Evolutionary conservation across 2,113 vertebrate species (phyloP).

Genomic region (Phasianus colchicus): DNA sequence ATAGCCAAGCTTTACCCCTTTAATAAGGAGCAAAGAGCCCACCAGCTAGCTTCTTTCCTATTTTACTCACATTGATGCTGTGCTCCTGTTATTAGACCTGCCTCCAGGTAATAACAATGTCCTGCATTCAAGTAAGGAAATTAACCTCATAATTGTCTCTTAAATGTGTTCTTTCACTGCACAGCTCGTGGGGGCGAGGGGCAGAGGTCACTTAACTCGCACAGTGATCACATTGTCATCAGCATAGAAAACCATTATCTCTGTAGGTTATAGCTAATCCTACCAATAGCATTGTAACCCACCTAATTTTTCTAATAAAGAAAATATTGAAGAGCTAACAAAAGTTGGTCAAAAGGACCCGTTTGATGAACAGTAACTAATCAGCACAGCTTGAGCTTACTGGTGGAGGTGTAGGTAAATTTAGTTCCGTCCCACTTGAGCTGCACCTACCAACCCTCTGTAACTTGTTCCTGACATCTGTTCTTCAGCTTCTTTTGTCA

Average conservation of each 20-base stretch:
- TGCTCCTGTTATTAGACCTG: no score
- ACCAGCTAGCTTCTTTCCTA: not conserved
- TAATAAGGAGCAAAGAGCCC: not conserved
- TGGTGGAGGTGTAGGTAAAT: not conserved
- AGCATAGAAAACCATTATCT: slow-evolving; percentile 28
- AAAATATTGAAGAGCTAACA: slow-evolving; percentile 8
- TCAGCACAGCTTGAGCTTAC: not conserved
- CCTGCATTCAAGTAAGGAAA: slow-evolving; percentile 42
- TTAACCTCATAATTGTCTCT: slow-evolving; percentile 61
- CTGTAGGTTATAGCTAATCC: slow-evolving; percentile 33
- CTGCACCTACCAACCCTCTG: not conserved
- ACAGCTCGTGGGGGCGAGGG: not conserved
- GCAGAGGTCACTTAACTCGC: slow-evolving; percentile 15
- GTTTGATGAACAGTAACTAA: not conserved
- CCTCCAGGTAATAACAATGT: not conserved
- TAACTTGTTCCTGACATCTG: not conserved
- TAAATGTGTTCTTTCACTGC: slow-evolving; percentile 43
- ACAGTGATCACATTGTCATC: slow-evolving; percentile 42
- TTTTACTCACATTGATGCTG: not conserved
- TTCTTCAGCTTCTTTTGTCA: not conserved
- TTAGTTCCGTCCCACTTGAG: not conserved
- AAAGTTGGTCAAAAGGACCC: not conserved
- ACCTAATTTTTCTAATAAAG: slow-evolving; percentile 45
- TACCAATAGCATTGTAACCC: not conserved
- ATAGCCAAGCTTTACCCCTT: not conserved